Conservation (phyloP, 2,888 invertebrate genomes). For the Diaprepes abbreviatus region DNA sequence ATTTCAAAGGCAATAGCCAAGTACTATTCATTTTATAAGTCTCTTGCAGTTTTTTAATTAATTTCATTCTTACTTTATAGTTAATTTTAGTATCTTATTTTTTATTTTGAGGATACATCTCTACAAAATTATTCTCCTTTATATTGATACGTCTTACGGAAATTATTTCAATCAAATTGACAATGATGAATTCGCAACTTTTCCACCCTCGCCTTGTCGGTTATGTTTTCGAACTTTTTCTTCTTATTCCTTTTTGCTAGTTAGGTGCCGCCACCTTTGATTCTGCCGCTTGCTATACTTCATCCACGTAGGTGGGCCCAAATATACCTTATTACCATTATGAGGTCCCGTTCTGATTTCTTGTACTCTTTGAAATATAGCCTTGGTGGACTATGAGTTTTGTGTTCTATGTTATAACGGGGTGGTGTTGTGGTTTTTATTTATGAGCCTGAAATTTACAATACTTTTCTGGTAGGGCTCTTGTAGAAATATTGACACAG, state of each 20-base stretch:
- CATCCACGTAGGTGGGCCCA: conserved; percentile 63
- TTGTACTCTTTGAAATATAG: conserved; percentile 35
- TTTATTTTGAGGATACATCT: too few relatives aligned
- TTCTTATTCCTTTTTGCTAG: conserved; percentile 17
- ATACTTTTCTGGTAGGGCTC: too few relatives aligned
- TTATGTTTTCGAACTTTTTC: conserved; percentile 14
- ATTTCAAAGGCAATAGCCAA: too few relatives aligned
- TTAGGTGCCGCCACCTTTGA: conserved; percentile 33
- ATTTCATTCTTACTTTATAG: too few relatives aligned
- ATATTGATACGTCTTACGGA: too few relatives aligned
- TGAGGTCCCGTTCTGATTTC: conserved; percentile 17
- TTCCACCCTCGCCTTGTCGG: conserved; percentile 31
- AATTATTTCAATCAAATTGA: conserved; percentile 13
- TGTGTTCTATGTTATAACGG: background rate
- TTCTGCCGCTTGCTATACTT: conserved; percentile 56
- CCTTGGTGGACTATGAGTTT: conserved; percentile 20
- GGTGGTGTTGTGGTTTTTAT: too few relatives aligned
- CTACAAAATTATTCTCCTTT: too few relatives aligned
- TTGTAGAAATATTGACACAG: too few relatives aligned
- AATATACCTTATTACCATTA: conserved; percentile 53
- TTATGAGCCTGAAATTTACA: too few relatives aligned
- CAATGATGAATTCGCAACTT: background rate
- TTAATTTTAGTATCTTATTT: too few relatives aligned
- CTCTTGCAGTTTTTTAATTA: too few relatives aligned
- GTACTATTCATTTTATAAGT: too few relatives aligned